A percentile compares a stretch with the other conserved stretches of the same genome.
Conservation (phyloP, 2,113 vertebrate genomes). For the Pheucticus melanocephalus region DNA sequence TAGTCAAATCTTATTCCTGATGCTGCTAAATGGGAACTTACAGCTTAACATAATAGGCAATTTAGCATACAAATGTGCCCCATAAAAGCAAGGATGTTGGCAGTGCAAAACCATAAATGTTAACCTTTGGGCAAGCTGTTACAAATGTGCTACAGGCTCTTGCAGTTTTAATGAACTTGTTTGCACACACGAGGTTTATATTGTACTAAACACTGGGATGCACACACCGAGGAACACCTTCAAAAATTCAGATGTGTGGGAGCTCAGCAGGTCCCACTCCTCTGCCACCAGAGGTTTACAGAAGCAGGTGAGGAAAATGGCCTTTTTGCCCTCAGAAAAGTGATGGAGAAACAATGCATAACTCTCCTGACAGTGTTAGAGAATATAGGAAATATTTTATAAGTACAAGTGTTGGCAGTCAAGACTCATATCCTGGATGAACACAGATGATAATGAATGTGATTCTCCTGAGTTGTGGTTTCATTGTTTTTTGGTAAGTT, state of each 20-base stretch:
- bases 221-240: background rate
- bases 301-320: background rate
- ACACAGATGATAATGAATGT: background rate
- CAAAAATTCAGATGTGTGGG: background rate
- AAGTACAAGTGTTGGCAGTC: background rate
- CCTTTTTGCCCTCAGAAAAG: background rate
- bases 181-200: conserved; percentile 62
- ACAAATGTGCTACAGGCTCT: conserved; percentile 71
- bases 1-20: conserved; percentile 76
- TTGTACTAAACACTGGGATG: conserved; percentile 6
- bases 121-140: conserved; percentile 79
- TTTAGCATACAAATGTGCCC: conserved; percentile 78
- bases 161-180: conserved; percentile 76
- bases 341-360: background rate
- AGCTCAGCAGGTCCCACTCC: background rate
- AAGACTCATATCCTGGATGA: background rate
- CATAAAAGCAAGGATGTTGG: conserved; percentile 76
- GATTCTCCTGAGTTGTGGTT: background rate
- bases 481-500: background rate
- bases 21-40: conserved; percentile 73
- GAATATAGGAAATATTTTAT: background rate
- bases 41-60: conserved; percentile 77
- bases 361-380: background rate
- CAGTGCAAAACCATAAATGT: conserved; percentile 74
- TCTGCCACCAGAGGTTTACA: background rate